phyloP scores from a whole-genome alignment of 2,888 invertebrate genomes.

The Euproctis similis region DNA sequence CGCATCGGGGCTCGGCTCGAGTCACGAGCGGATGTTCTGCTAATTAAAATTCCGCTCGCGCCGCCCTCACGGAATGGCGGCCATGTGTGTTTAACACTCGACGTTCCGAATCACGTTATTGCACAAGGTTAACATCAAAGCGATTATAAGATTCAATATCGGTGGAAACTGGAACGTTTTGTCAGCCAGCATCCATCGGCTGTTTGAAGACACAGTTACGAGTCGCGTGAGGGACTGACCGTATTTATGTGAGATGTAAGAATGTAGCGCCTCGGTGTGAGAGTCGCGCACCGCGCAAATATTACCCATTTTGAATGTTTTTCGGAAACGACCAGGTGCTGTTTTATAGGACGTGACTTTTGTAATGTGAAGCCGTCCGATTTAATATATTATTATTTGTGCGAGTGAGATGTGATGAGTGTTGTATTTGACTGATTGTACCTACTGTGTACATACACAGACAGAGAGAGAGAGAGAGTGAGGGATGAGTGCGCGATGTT shows the following conservation, averaged over 20 bases:
- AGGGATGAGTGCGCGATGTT: conserved; percentile 54
- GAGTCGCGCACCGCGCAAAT: conserved; percentile 45
- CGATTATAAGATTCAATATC: conserved; percentile 45
- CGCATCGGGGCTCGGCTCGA: conserved; percentile 56
- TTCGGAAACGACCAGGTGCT: conserved; percentile 73
- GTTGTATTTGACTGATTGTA: conserved; percentile 23
- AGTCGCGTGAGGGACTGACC: conserved; percentile 57
- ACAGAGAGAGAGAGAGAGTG: too few species aligned
- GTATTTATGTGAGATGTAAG: conserved; percentile 52
- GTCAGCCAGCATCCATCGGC: conserved; percentile 47
- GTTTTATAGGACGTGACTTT: conserved; percentile 59
- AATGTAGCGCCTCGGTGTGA: conserved; percentile 40
- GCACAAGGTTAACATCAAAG: conserved; percentile 68
- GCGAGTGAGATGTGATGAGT: conserved; percentile 41
- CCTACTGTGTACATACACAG: conserved; percentile 29
- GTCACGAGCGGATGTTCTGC: conserved; percentile 75
- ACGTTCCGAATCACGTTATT: conserved; percentile 69
- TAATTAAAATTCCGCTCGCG: conserved; percentile 77
- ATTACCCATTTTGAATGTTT: conserved; percentile 47
- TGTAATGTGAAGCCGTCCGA: conserved; percentile 66
- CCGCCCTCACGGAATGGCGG: conserved; percentile 76
- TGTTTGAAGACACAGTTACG: conserved; percentile 37
- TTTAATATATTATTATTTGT: conserved; percentile 39
- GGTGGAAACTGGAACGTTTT: conserved; percentile 36
- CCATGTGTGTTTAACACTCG: conserved; percentile 72